Evolutionary conservation across 2,888 invertebrate genomes (phyloP).

Genomic region (Notodonta dromedarius): DNA sequence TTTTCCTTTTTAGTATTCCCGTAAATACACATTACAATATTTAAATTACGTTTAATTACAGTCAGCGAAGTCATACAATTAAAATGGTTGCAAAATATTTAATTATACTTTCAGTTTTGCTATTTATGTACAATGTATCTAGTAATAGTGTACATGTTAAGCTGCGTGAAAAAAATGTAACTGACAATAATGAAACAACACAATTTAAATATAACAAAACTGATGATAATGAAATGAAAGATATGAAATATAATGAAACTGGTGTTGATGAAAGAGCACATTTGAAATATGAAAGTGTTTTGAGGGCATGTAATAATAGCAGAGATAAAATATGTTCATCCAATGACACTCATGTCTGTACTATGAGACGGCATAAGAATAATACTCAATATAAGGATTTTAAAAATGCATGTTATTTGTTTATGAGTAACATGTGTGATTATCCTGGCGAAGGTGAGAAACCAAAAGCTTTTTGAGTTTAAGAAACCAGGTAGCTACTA

Average conservation of each 20-base stretch:
- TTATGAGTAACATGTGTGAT: slow-evolving; percentile 65
- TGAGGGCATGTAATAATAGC: slow-evolving; percentile 39
- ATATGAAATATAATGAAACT: slow-evolving; percentile 10
- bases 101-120: slow-evolving; percentile 11
- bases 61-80: background rate
- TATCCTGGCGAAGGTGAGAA: slow-evolving; percentile 52
- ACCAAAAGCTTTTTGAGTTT: too few species aligned
- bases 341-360: slow-evolving; percentile 46
- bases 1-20: too few species aligned
- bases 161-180: slow-evolving; percentile 23
- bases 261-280: slow-evolving; percentile 25
- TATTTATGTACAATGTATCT: slow-evolving; percentile 6
- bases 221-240: slow-evolving; percentile 8
- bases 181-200: slow-evolving; percentile 10
- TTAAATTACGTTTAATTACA: too few species aligned
- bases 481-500: too few species aligned
- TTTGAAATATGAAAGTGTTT: slow-evolving; percentile 41
- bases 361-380: slow-evolving; percentile 33
- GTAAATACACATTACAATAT: too few species aligned
- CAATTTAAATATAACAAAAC: slow-evolving; percentile 8
- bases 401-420: slow-evolving; percentile 58
- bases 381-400: slow-evolving; percentile 48
- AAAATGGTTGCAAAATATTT: slow-evolving; percentile 21
- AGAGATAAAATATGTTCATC: slow-evolving; percentile 41
- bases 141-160: slow-evolving; percentile 13